A percentile compares a stretch with the other conserved stretches of the same genome.
Evolutionary conservation across 2,113 vertebrate species (phyloP).

Genomic region (Rhegmatorhina hoffmannsi): DNA sequence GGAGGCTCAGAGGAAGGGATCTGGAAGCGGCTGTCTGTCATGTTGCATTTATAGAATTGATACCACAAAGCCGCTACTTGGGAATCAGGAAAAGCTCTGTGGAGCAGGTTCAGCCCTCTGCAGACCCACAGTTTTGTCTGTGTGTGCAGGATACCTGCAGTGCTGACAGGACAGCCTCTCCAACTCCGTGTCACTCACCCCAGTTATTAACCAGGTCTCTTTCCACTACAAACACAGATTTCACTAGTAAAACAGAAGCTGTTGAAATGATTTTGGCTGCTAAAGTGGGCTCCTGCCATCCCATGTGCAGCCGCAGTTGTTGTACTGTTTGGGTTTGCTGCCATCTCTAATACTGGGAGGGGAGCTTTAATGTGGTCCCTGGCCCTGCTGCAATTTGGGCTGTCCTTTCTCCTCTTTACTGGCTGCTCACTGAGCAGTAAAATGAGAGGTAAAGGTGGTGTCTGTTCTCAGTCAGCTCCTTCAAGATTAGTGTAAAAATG

Average conservation of each 20-base stretch:
- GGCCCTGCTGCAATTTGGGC: slow-evolving; percentile 5
- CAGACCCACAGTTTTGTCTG: background rate
- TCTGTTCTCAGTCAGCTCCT: slow-evolving; percentile 27
- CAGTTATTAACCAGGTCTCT: slow-evolving; percentile 31
- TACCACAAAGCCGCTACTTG: background rate
- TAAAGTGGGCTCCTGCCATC: slow-evolving; percentile 62
- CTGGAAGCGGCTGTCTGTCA: background rate
- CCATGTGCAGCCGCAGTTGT: slow-evolving; percentile 50
- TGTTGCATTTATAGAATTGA: background rate
- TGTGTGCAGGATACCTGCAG: rapidly evolving
- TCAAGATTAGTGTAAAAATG: slow-evolving; percentile 51
- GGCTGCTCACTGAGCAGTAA: slow-evolving; percentile 49
- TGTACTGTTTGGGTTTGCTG: slow-evolving; percentile 54
- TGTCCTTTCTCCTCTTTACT: slow-evolving; percentile 40
- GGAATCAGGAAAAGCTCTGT: rapidly evolving
- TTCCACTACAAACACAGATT: slow-evolving; percentile 28
- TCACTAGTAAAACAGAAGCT: slow-evolving; percentile 63
- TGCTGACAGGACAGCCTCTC: background rate
- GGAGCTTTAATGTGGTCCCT: slow-evolving; percentile 27
- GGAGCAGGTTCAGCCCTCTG: rapidly evolving
- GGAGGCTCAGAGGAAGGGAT: background rate
- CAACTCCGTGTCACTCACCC: background rate
- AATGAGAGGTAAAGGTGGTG: slow-evolving; percentile 6
- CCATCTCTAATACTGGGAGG: background rate
- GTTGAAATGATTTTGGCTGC: slow-evolving; percentile 68